These are phyloP conservation scores for Notiomystis cincta DNA, from an alignment of 2,113 vertebrate genomes.

Conservation along the genomic window DNA sequence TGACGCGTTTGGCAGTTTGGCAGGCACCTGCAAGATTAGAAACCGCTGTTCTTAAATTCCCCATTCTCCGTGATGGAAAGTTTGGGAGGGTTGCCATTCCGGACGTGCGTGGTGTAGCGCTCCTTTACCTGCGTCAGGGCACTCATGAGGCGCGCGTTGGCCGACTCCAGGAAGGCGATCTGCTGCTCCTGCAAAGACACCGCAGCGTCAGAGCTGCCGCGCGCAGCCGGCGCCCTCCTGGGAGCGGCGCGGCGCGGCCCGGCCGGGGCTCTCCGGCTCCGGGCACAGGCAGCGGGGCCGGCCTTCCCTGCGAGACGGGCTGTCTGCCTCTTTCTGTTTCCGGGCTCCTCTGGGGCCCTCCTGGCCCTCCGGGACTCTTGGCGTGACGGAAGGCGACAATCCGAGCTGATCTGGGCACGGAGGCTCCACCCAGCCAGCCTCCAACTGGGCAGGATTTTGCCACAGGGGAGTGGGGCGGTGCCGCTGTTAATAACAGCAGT, in stretches of 20 bases:
- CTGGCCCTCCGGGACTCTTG: background rate
- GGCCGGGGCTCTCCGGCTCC: background rate
- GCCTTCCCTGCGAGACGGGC: slow-evolving; percentile 44
- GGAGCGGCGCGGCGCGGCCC: background rate
- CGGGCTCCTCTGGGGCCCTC: background rate
- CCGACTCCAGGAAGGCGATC: slow-evolving; percentile 89
- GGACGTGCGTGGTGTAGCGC: slow-evolving; percentile 86
- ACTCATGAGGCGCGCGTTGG: slow-evolving; percentile 91
- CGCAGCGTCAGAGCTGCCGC: background rate
- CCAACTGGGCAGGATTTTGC: background rate
- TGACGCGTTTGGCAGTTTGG: background rate
- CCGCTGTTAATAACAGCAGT: background rate
- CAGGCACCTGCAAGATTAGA: slow-evolving; percentile 70
- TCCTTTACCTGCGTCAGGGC: slow-evolving; percentile 96
- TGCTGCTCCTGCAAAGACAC: slow-evolving; percentile 87
- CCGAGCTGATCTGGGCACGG: background rate
- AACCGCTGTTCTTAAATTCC: slow-evolving; percentile 98
- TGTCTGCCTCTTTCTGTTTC: slow-evolving; percentile 73
- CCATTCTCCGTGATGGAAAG: slow-evolving; percentile 99
- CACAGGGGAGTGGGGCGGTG: background rate
- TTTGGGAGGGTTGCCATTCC: slow-evolving; percentile 91
- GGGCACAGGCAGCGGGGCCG: background rate
- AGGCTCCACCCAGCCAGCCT: background rate
- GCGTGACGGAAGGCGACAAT: background rate
- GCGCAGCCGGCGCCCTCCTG: fast-evolving